Conservation (phyloP, 2,113 vertebrate species). For the Nettapus auritus region DNA sequence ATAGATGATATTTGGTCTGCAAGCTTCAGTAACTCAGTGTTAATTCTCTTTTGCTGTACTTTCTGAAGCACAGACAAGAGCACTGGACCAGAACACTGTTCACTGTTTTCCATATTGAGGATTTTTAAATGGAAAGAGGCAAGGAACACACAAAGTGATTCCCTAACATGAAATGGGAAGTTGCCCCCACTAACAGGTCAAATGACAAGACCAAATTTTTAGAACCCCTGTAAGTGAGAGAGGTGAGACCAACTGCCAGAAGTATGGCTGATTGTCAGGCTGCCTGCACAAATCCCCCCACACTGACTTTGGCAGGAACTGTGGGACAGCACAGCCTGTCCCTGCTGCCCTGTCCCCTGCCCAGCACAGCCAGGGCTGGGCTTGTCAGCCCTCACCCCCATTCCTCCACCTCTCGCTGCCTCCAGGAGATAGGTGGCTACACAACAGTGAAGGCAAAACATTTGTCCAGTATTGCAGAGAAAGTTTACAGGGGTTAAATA, state of each 20-base stretch:
- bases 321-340: not conserved
- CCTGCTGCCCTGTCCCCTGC: not conserved
- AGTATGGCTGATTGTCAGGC: not conserved
- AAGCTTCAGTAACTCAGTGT: not conserved
- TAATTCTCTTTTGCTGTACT: not conserved
- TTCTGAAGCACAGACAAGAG: not conserved
- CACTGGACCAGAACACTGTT: not conserved
- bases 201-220: not conserved
- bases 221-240: not conserved
- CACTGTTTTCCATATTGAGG: not conserved
- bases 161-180: not conserved
- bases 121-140: not conserved
- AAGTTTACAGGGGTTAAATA: not conserved
- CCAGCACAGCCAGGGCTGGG: accelerated
- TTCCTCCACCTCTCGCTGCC: not conserved
- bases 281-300: accelerated
- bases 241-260: not conserved
- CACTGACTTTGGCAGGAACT: accelerated
- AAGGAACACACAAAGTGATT: not conserved
- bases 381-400: not conserved
- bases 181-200: not conserved
- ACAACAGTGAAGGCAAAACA: accelerated
- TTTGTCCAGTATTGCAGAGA: too few relatives aligned
- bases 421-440: not conserved
- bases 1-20: not conserved